Evolutionary conservation across 1,140 invertebrate species (phyloP).

Genomic region (Arion vulgaris): DNA sequence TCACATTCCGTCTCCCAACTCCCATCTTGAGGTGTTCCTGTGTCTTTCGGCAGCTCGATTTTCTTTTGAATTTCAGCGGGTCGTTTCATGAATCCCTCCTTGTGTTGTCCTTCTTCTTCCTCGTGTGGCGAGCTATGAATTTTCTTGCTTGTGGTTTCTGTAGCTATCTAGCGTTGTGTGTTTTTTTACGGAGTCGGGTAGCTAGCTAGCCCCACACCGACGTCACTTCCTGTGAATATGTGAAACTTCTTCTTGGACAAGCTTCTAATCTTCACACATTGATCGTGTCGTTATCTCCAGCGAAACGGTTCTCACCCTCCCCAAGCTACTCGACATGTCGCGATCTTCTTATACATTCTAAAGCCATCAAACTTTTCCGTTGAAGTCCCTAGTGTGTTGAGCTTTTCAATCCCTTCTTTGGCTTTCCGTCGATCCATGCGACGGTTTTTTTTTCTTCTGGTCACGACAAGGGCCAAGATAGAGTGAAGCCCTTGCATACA

Average conservation of each 20-base stretch:
- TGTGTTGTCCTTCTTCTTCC: too few relatives aligned
- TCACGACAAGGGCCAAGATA: not conserved
- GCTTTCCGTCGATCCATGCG: conserved; percentile 7
- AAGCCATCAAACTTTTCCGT: not conserved
- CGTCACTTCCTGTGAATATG: not conserved
- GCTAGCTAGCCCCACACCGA: too few relatives aligned
- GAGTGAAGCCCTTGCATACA: not conserved
- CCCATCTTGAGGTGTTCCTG: too few relatives aligned
- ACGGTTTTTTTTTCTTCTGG: not conserved
- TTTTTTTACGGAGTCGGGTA: too few relatives aligned
- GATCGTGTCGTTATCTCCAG: not conserved
- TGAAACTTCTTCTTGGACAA: not conserved
- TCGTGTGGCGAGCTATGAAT: too few relatives aligned
- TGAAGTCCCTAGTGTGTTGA: not conserved
- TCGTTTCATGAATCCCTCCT: too few relatives aligned
- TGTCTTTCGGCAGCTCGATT: too few relatives aligned
- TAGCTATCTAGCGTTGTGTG: too few relatives aligned
- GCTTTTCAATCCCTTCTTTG: not conserved
- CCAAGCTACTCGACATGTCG: not conserved
- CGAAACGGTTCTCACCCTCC: not conserved
- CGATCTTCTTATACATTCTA: not conserved
- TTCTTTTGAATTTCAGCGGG: too few relatives aligned
- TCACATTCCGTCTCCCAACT: too few relatives aligned
- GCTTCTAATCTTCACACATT: not conserved
- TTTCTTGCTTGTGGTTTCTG: too few relatives aligned